Evolutionary conservation across 64 coral and sea anemone genomes (phyloP).

Genomic region (Pocillopora verrucosa): DNA sequence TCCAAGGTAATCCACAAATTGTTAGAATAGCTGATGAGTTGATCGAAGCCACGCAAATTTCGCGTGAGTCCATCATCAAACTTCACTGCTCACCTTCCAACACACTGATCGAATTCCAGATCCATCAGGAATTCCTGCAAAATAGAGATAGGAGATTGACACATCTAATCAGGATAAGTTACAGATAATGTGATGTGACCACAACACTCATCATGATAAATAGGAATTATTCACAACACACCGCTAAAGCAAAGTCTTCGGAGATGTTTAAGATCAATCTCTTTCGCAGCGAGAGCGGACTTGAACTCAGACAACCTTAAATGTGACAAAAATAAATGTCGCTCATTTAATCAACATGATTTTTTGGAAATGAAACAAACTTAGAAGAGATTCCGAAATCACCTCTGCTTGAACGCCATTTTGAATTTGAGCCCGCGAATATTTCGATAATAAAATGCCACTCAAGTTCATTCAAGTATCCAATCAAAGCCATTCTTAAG

Average conservation of each 20-base stretch:
- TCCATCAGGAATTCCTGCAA: conserved; percentile 60
- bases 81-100: conserved; percentile 39
- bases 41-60: too few relatives aligned
- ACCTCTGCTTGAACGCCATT: conserved; percentile 77
- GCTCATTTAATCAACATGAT: neutral
- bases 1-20: too few relatives aligned
- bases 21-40: too few relatives aligned
- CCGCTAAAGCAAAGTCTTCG: conserved; percentile 74
- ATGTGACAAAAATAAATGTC: neutral
- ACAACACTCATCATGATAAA: too few relatives aligned
- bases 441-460: neutral
- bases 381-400: neutral
- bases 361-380: neutral
- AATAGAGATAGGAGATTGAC: neutral
- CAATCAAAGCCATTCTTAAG: conserved; percentile 3
- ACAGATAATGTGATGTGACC: too few relatives aligned
- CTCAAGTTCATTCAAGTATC: neutral
- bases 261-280: conserved; percentile 52
- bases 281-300: conserved; percentile 25
- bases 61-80: neutral
- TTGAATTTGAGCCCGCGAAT: conserved; percentile 44
- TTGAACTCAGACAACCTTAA: conserved; percentile 67
- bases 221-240: neutral
- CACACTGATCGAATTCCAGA: conserved; percentile 59
- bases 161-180: neutral